phyloP scores from a whole-genome alignment of 2,113 vertebrate species.

The Ondatra zibethicus region DNA sequence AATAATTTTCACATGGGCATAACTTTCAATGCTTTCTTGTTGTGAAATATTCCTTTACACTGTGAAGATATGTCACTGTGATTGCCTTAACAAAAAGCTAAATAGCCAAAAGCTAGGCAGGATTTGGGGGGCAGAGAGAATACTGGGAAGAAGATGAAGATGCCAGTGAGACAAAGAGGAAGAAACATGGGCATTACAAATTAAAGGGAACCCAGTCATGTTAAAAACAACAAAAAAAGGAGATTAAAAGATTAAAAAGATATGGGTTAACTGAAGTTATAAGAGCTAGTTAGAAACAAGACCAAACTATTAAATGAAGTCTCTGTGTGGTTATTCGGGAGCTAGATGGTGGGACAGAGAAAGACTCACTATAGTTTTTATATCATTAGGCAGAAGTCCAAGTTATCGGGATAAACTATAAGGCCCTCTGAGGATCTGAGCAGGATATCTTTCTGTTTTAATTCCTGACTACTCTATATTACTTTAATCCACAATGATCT shows the following conservation, averaged over 20 bases:
- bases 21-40: conserved; percentile 30
- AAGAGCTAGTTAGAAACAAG: neutral
- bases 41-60: neutral
- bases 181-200: neutral
- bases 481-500: neutral
- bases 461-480: neutral
- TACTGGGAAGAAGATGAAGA: neutral
- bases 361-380: neutral
- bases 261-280: neutral
- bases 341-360: neutral
- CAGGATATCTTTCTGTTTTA: neutral
- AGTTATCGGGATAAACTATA: neutral
- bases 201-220: neutral
- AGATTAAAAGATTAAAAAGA: neutral
- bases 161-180: neutral
- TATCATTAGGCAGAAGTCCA: conserved; percentile 28
- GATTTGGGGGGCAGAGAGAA: neutral
- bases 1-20: neutral
- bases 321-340: neutral
- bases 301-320: neutral
- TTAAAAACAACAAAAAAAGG: neutral
- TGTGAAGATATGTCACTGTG: neutral
- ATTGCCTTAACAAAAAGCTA: neutral
- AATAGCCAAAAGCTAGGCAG: neutral
- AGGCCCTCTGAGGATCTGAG: neutral